Base-by-base conservation (phyloP, 64 coral and sea anemone genomes). In the Hydrozoanthus tunicans region DNA sequence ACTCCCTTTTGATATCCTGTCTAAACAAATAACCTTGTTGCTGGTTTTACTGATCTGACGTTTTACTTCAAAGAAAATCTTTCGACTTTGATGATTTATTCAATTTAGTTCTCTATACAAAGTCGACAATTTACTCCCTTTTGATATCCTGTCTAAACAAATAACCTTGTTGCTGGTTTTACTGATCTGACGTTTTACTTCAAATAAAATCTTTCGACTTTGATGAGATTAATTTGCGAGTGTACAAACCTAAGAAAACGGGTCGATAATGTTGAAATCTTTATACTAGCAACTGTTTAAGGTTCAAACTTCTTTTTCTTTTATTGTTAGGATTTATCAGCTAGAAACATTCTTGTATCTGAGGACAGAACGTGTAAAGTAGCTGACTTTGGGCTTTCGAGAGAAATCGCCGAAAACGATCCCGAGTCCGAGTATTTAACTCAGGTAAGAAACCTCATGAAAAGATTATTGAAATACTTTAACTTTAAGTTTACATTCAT, bases 361-460 rank as follows among this genome's bases (percentile, higher is more conserved):
- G 94, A 93, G 3, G 59, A 76, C 27, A 73, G 92, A 58, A 25
- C 74, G 3, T 93, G 94, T 67, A 96, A 96, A 73, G 89, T 96
- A 0, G 85, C 94, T 14, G 94, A 96, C 64, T 96, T 96, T 86
- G 94, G 94, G n/a, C 94, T 96, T 26, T 96, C 94, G 15, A 77
- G 94, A 53, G 91, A 96, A 72, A 81, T 96, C 0, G 80, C 78
- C 23, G 90, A 90, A 5, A 91, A 96, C 25, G 77, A 90, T 70
- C 91, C 94, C 4, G 72, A 90, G 25, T 89, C 79, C 0, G 94
- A 92, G 15, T 96, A 96, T n/a, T 54, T 89, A 52, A 96, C 94
- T 66, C 84, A 90, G 91, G 94, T 93, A 93, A 20, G 12, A 7
- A 80, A 14, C 14, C 4, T 26, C 7, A 32, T 24, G 27, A 25